Percentiles rank a stretch among this genome's conserved stretches.
phyloP scores from a whole-genome alignment of 2,113 vertebrate genomes.

The Ramphastos sulfuratus region DNA sequence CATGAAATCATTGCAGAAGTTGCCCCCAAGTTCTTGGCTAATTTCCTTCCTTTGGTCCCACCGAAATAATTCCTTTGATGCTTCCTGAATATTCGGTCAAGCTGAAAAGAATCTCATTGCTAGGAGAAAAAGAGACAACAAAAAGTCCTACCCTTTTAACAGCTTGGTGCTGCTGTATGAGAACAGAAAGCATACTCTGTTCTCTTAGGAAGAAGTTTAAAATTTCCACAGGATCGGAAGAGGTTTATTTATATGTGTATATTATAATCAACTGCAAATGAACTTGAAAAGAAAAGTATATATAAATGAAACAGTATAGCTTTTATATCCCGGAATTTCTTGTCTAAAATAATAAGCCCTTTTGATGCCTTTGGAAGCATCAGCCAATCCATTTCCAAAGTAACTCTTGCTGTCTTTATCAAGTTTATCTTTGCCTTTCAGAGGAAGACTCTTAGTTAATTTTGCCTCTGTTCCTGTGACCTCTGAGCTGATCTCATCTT shows the following conservation, averaged over 20 bases:
- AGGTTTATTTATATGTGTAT: background rate
- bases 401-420: background rate
- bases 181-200: background rate
- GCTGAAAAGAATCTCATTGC: background rate
- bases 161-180: background rate
- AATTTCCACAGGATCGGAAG: background rate
- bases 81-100: background rate
- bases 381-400: background rate
- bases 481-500: conserved; percentile 1
- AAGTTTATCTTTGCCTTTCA: conserved; percentile 22
- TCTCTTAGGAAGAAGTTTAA: background rate
- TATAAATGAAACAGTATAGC: background rate
- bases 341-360: background rate
- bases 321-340: conserved; percentile 10
- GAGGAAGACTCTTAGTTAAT: background rate
- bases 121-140: background rate
- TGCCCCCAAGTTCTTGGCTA: background rate
- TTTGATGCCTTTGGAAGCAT: background rate
- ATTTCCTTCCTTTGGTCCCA: background rate
- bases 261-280: background rate
- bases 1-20: background rate
- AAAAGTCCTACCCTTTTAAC: background rate
- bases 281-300: background rate
- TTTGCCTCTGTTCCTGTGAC: background rate
- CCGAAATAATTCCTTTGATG: background rate